Percentiles rank a stretch among this genome's conserved stretches.
These are phyloP conservation scores for Asteroscopus sphinx DNA, from an alignment of 2,888 invertebrate genomes.

Conservation along the genomic window DNA sequence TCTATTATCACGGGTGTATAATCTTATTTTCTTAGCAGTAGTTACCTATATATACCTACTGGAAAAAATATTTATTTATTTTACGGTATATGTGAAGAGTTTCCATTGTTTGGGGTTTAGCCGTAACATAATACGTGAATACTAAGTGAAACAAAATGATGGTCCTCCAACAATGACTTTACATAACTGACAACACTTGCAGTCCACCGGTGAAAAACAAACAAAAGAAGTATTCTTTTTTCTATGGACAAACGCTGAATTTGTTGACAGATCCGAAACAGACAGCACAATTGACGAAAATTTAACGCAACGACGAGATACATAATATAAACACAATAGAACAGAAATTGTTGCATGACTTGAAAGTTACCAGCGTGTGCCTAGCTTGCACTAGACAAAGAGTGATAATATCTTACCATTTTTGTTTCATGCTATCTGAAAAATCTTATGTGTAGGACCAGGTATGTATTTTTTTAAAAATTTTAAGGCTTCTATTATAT, in stretches of 20 bases:
- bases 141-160: slow-evolving; percentile 20
- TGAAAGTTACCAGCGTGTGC: slow-evolving; percentile 65
- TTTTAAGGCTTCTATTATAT: slow-evolving; percentile 29
- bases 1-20: no score
- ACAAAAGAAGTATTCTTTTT: slow-evolving; percentile 61
- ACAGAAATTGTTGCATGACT: slow-evolving; percentile 75
- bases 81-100: background rate
- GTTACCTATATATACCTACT: no score
- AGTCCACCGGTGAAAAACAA: slow-evolving; percentile 48
- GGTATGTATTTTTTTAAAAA: slow-evolving; percentile 74
- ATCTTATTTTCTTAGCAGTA: no score
- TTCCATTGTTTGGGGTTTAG: background rate
- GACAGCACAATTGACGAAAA: slow-evolving; percentile 78
- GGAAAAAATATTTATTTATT: background rate
- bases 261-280: slow-evolving; percentile 66
- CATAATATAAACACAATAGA: slow-evolving; percentile 74
- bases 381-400: slow-evolving; percentile 45
- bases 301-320: slow-evolving; percentile 65
- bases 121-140: slow-evolving; percentile 5
- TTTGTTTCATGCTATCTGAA: slow-evolving; percentile 79
- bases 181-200: slow-evolving; percentile 53
- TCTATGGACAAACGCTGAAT: slow-evolving; percentile 65
- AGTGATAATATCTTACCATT: slow-evolving; percentile 43
- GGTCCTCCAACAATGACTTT: slow-evolving; percentile 52
- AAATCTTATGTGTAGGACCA: slow-evolving; percentile 74